Base-by-base conservation (phyloP, 1,140 invertebrate genomes). In the Samia ricini region DNA sequence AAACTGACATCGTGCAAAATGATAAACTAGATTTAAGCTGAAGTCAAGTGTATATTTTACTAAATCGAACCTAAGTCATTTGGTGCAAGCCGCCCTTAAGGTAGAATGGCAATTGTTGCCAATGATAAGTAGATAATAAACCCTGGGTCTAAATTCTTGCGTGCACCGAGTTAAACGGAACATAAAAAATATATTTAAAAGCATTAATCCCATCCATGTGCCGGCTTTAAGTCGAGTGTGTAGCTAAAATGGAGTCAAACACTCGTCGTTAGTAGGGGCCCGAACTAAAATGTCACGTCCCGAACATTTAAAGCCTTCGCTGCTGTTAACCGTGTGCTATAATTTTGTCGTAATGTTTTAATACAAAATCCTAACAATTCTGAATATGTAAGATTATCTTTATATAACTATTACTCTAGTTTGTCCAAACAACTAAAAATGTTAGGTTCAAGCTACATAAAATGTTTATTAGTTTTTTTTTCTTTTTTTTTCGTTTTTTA, bases 241-340 rank as follows among this genome's bases (percentile, higher is more conserved):
- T 51, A 62, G 60, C 52, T 61, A 49, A 56, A 68, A 61, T 55
- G 26, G 62, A 69, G 67, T 63, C 64, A 66, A 68, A 69, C 64
- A 71, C 61, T 65, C 59, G 63, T 69, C 69, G 66, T 72, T 77
- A 71, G 67, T 66, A 74, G 57, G 68, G 64, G 60, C 61, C 58
- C 33, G 33, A 64, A 67, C 72, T 74, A 73, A 76, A 79, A 79
- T 71, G 75, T 75, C 77, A 79, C 77, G 75, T 79, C 65, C 69
- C 66, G 63, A 69, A 75, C 72, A 68, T 74, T 77, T 74, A 61
- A 66, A 66, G 64, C 63, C 64, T 50, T 51, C 51, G 33, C 23
- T 56, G 51, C 26, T 36, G 54, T 55, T 48, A 64, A 72, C 64
- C 63, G 61, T 69, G 60, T 61, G 61, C 66, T 69, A 68, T 78